phyloP scores from a whole-genome alignment of 2,113 vertebrate species.

The Scalopus aquaticus region DNA sequence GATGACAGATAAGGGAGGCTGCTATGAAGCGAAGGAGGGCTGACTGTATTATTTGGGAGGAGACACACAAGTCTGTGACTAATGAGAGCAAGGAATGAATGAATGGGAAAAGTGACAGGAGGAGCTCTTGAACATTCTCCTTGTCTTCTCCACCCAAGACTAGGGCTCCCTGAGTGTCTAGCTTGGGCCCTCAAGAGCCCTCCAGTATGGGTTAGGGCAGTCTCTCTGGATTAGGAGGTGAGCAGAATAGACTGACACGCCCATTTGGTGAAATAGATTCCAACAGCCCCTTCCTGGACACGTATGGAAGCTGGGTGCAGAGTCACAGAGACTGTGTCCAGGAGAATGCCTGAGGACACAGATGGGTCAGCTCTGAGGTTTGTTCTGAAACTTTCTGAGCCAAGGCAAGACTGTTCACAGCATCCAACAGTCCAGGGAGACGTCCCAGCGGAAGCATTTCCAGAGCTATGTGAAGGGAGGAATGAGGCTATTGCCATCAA shows the following conservation, averaged over 20 bases:
- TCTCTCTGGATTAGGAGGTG: background rate
- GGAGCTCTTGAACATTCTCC: background rate
- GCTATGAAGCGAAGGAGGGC: background rate
- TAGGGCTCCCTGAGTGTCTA: background rate
- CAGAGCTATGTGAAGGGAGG: background rate
- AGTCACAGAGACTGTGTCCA: background rate
- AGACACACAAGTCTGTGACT: background rate
- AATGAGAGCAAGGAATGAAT: background rate
- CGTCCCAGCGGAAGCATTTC: background rate
- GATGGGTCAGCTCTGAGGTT: background rate
- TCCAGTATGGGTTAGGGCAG: too few relatives aligned
- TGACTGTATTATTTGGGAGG: background rate
- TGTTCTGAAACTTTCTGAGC: background rate
- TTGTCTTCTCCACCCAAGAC: background rate
- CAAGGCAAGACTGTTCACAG: background rate
- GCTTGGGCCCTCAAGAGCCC: background rate
- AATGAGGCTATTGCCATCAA: background rate
- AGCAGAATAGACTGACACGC: background rate
- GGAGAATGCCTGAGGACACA: background rate
- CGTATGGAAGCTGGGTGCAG: background rate
- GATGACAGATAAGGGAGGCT: background rate
- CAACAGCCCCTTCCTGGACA: background rate
- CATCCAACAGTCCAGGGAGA: background rate
- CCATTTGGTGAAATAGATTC: background rate
- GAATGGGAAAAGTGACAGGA: too few relatives aligned